Base-by-base conservation (phyloP, 2,797 vertebrate species). In the Hippocampus kuda region DNA sequence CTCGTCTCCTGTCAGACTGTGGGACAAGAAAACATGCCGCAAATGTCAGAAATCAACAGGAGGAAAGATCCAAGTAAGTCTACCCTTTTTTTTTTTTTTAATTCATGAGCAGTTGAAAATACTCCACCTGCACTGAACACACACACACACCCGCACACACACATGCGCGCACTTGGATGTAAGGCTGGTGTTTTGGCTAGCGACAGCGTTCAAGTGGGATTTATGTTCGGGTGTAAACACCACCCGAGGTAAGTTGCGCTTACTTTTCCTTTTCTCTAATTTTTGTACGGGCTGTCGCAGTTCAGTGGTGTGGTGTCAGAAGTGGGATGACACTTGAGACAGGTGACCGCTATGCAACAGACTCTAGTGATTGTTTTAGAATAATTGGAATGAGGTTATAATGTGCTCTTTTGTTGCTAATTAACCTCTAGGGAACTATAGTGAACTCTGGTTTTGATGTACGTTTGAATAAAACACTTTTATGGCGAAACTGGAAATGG, bases 181-280 rank as follows among this genome's bases (percentile, higher is more conserved):
- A 61, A 76, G 68, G 57, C 24, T 20, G 42, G 20, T 60, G 30
- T 38, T 60, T 18, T 60, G 27, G 59, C 7, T 10, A 38, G 59
- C 27, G 27, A 20, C 16, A 30, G 5, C 7, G 15, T 59, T 59
- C 26, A 16, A 30, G 12, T 59, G 13, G 27, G 4, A 30, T 34
- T 65, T 74, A 70, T 12, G 60, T 62, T 22, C 1, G 4, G 10
- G 27, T 54, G 22, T 54, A 54, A n/a, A 24, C n/a, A 24, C n/a
- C 7, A 86, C 79, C 83, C 80, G 75, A 74, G 49, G 73, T 68
- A 72, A 66, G 79, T 82, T 75, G 78, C 78, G 82, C 80, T 72
- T 75, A 82, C 83, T 85, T 85, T 80, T 75, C 83, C 83, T 86
- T 85, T 80, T 80, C 75, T 81, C 80, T 70, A 78, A 77, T 79